Percentiles rank a stretch among this genome's conserved stretches.
phyloP scores from a whole-genome alignment of 2,797 vertebrate genomes.

The Loris lydekkerianus region DNA sequence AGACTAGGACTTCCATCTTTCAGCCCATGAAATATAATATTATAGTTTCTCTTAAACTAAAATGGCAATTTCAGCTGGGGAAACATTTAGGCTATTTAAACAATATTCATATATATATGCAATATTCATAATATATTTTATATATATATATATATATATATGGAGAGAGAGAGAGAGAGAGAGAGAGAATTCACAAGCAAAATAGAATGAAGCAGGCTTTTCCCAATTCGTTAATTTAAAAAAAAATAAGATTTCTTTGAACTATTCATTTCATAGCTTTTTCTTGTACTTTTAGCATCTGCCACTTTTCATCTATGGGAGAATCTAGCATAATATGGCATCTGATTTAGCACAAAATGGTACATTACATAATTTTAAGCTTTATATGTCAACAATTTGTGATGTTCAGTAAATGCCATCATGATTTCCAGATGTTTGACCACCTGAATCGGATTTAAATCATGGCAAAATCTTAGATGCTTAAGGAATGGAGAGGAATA shows the following conservation, averaged over 20 bases:
- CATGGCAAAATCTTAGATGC: slow-evolving; percentile 71
- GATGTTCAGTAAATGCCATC: slow-evolving; percentile 78
- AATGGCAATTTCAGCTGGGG: slow-evolving; percentile 68
- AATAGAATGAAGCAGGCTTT: slow-evolving; percentile 52
- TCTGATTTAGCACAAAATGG: slow-evolving; percentile 76
- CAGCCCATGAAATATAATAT: slow-evolving; percentile 72
- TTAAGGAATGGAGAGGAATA: slow-evolving; percentile 58
- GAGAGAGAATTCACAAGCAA: slow-evolving; percentile 10
- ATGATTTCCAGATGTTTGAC: slow-evolving; percentile 82
- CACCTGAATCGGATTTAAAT: slow-evolving; percentile 81
- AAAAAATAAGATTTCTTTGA: slow-evolving; percentile 55
- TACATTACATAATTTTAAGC: slow-evolving; percentile 81
- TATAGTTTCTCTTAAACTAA: slow-evolving; percentile 61
- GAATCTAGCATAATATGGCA: slow-evolving; percentile 60
- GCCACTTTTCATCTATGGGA: slow-evolving; percentile 64
- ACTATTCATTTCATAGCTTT: background rate
- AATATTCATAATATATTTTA: too few relatives aligned
- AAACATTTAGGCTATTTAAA: slow-evolving; percentile 55
- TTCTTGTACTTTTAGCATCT: slow-evolving; percentile 59
- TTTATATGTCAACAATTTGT: slow-evolving; percentile 82
- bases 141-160: too few relatives aligned
- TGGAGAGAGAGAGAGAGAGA: too few relatives aligned
- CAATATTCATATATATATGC: background rate
- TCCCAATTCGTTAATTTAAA: slow-evolving; percentile 52
- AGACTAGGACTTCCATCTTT: slow-evolving; percentile 74